Evolutionary conservation across 1,140 invertebrate genomes (phyloP).

Genomic region (Micrasema minimum): DNA sequence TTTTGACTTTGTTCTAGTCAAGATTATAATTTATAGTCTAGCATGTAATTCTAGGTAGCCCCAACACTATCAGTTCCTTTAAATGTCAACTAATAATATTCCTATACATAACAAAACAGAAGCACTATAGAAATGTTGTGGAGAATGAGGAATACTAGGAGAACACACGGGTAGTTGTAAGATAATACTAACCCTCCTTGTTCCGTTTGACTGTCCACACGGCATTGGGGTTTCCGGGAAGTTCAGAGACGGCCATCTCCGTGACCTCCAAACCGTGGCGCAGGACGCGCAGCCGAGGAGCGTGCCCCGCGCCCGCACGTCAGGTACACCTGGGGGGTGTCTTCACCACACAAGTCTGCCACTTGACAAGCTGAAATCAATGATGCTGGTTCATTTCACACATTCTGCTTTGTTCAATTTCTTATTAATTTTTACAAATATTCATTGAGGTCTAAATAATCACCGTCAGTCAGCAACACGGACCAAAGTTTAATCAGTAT

Average conservation of each 20-base stretch:
- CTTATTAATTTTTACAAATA: not conserved
- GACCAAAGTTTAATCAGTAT: constrained; percentile 52
- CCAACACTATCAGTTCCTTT: not conserved
- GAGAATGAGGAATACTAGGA: too few species aligned
- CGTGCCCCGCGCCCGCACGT: constrained; percentile 94
- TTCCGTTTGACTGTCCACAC: constrained; percentile 99
- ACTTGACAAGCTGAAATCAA: constrained; percentile 68
- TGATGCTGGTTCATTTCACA: not conserved
- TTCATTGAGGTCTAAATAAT: constrained; percentile 48
- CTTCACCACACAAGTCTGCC: constrained; percentile 93
- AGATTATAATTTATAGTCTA: too few species aligned
- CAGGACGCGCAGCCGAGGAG: constrained; percentile 91
- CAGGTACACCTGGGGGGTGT: constrained; percentile 97
- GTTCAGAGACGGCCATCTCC: constrained; percentile 99
- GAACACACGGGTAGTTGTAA: too few species aligned
- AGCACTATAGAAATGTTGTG: too few species aligned
- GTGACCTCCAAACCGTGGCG: constrained; percentile 97
- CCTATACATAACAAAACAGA: not conserved
- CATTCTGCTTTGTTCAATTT: not conserved
- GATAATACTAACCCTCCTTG: constrained; percentile 84
- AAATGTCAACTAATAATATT: not conserved
- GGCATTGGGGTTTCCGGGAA: constrained; percentile 98
- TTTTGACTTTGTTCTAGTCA: too few species aligned
- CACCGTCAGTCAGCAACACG: constrained; percentile 51
- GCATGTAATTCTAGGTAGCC: too few species aligned